Evolutionary conservation across 1,140 invertebrate genomes (phyloP).

Genomic region (Temnothorax longispinosus): DNA sequence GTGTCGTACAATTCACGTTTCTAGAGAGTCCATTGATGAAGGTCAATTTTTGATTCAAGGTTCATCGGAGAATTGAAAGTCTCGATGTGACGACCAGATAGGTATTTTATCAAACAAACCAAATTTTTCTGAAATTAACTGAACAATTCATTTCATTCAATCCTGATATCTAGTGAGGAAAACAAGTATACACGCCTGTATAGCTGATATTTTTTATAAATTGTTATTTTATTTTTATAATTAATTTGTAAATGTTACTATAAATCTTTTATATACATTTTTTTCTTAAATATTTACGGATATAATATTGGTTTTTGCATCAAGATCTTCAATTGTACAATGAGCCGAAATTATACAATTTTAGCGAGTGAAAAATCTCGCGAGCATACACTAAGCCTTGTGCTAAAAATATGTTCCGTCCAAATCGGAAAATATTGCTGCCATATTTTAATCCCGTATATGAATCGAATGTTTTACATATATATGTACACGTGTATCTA

Average conservation of each 20-base stretch:
- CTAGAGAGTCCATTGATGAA: background rate
- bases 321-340: background rate
- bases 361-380: background rate
- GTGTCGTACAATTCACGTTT: background rate
- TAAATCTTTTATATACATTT: background rate
- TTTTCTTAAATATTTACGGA: background rate
- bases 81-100: background rate
- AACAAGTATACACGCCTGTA: background rate
- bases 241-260: background rate
- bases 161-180: no score
- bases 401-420: constrained; percentile 21
- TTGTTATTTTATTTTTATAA: background rate
- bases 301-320: background rate
- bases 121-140: background rate
- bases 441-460: constrained; percentile 20
- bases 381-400: background rate
- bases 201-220: background rate
- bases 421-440: constrained; percentile 43
- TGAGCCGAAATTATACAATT: background rate
- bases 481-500: background rate
- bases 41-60: background rate
- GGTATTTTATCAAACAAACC: background rate
- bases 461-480: constrained; percentile 15
- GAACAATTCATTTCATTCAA: background rate
- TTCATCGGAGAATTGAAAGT: background rate